Evolutionary conservation across 2,113 vertebrate species (phyloP).

Genomic region (Otus sunia): DNA sequence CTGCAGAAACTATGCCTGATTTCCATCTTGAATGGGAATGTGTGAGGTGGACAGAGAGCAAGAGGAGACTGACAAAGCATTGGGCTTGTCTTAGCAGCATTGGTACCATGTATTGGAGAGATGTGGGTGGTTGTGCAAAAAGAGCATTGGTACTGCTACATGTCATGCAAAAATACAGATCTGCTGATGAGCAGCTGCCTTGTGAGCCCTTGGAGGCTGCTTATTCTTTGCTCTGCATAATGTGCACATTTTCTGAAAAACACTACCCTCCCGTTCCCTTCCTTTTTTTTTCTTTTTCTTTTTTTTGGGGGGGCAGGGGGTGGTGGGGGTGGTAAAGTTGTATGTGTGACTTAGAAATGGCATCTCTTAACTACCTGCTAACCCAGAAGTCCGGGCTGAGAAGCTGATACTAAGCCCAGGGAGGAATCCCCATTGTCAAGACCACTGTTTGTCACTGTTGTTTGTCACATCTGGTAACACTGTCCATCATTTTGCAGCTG

Average conservation of each 20-base stretch:
- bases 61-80: background rate
- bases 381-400: background rate
- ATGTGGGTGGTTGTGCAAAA: background rate
- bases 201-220: background rate
- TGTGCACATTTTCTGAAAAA: background rate
- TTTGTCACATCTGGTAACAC: background rate
- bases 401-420: background rate
- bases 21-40: background rate
- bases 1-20: background rate
- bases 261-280: background rate
- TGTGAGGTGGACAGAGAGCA: background rate
- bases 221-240: background rate
- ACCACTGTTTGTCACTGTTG: background rate
- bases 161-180: background rate
- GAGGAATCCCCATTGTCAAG: background rate
- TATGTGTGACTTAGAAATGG: background rate
- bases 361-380: background rate
- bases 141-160: background rate
- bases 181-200: background rate
- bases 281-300: background rate
- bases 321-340: background rate
- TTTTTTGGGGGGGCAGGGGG: too few species aligned
- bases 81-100: background rate
- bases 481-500: background rate
- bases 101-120: background rate